Percentiles rank a stretch among this genome's conserved stretches.
Evolutionary conservation across 1,140 invertebrate species (phyloP).

Genomic region (Solenopsis invicta): DNA sequence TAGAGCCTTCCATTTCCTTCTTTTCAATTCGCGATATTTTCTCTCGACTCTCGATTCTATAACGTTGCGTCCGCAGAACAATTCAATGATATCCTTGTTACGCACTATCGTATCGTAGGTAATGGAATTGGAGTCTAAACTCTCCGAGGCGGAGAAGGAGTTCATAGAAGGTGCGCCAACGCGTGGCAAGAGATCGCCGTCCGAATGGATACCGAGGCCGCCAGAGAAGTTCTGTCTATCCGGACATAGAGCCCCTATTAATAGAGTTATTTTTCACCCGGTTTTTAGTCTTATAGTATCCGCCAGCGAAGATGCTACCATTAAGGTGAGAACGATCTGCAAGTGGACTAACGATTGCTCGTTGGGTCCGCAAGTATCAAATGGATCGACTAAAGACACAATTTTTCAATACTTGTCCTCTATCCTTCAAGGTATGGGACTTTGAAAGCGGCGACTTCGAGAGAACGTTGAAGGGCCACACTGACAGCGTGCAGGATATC

Average conservation of each 20-base stretch:
- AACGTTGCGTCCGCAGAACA: background rate
- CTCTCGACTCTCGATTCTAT: background rate
- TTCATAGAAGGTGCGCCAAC: slow-evolving; percentile 98
- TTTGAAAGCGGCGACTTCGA: slow-evolving; percentile 99
- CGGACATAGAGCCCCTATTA: slow-evolving; percentile 96
- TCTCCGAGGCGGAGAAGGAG: slow-evolving; percentile 98
- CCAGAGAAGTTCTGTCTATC: slow-evolving; percentile 97
- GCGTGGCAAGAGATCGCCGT: slow-evolving; percentile 96
- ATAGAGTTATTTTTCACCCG: slow-evolving; percentile 98
- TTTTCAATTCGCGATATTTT: slow-evolving; percentile 21
- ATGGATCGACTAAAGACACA: background rate
- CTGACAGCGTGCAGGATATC: slow-evolving; percentile 99
- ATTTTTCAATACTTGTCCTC: background rate
- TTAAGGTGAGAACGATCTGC: slow-evolving; percentile 91
- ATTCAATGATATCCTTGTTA: background rate
- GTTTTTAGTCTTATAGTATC: slow-evolving; percentile 98
- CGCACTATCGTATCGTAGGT: slow-evolving; percentile 88
- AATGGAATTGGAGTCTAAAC: slow-evolving; percentile 98
- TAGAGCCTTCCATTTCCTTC: slow-evolving; percentile 79
- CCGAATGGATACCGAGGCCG: slow-evolving; percentile 99
- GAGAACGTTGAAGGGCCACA: slow-evolving; percentile 98
- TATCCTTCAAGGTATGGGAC: slow-evolving; percentile 92
- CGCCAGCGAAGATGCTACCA: slow-evolving; percentile 98
- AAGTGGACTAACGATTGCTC: background rate
- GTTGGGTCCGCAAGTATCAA: background rate